Base-by-base conservation (phyloP, 2,888 invertebrate genomes). In the Nymphalis polychloros region DNA sequence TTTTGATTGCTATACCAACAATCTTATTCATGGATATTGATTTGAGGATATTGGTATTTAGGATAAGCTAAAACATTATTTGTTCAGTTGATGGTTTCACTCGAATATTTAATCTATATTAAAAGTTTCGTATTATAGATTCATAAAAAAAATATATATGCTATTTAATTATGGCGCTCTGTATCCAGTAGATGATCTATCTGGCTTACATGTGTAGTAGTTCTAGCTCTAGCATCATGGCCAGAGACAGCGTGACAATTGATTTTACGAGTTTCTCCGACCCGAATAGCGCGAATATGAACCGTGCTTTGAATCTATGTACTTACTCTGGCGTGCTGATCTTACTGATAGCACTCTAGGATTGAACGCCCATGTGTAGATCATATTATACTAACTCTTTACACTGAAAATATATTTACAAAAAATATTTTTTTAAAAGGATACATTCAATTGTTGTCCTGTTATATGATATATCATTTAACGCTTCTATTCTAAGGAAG, bases 251-350 rank as follows among this genome's bases (percentile, higher is more conserved):
- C 84, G 83, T 82, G 81, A 73, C 80, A 84, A 85, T 84, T 76
- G 64, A 84, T 84, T 84, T 84, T 80, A 82, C 81, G 81, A 83
- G 84, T 87, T 85, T 84, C 86, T 79, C 82, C 73, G 75, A 78
- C 76, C 78, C 69, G 75, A 70, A 70, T 77, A 23, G 53, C 23
- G 63, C 70, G 49, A 52, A 57, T 62, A 61, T 50, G 49, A 62
- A 41, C 13, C 41, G 59, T 41, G 59, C 53, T 49, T 53, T 63
- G 50, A 31, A 35, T 62, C 23, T 35, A n/a, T n/a, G n/a, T n/a
- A 13, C 53, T 31, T 23, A 59, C 59, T 47, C 53, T 23, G 47
- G 47, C 47, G 48, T 27, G 23, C 16, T 16, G 27, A 20, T 46
- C 27, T 19, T 5, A 27, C 31, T 27, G 61, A 48, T 10, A n/a